phyloP scores from a whole-genome alignment of 2,797 vertebrate species.

The Spinus pinus region DNA sequence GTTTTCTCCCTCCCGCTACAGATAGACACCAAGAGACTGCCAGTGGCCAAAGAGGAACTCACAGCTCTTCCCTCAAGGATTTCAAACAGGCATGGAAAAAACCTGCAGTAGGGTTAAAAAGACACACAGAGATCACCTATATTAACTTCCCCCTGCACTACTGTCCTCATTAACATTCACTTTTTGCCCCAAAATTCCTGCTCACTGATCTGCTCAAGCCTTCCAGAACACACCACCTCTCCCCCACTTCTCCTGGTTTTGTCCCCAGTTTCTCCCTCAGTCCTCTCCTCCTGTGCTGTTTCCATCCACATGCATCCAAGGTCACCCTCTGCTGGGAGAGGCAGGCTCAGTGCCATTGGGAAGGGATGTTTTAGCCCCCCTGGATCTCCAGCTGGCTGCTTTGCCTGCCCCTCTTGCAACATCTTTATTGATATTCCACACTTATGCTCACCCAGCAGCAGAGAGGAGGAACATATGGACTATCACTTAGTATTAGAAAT shows the following conservation, averaged over 20 bases:
- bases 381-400: not conserved
- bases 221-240: not conserved
- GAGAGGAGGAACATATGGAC: conserved; percentile 40
- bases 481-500: conserved; percentile 45
- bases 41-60: not conserved
- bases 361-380: not conserved
- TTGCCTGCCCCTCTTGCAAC: not conserved
- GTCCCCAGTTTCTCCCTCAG: not conserved
- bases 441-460: not conserved
- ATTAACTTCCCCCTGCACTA: not conserved
- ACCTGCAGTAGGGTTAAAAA: not conserved
- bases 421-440: not conserved
- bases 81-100: not conserved
- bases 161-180: not conserved
- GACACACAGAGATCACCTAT: not conserved
- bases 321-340: not conserved
- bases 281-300: not conserved
- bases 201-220: not conserved
- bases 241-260: not conserved
- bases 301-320: not conserved
- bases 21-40: not conserved
- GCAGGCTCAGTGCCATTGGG: not conserved
- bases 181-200: not conserved
- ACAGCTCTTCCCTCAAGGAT: not conserved
- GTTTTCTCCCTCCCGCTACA: not conserved